Evolutionary conservation across 2,797 vertebrate species (phyloP).

Genomic region (Diplodus sargus): DNA sequence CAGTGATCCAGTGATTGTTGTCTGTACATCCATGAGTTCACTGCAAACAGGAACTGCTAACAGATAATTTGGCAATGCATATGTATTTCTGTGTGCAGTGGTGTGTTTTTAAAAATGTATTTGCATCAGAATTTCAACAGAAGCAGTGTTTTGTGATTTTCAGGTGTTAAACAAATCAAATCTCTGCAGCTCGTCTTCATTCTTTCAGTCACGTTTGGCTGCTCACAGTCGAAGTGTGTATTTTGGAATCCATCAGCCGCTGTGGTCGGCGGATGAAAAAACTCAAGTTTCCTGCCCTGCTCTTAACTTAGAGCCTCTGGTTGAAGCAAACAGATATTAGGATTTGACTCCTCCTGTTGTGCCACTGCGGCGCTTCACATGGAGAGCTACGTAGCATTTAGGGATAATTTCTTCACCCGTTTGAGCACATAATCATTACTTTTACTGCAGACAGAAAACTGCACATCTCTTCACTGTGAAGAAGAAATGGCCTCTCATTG

Average conservation of each 20-base stretch:
- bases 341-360: conserved; percentile 42
- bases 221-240: conserved; percentile 40
- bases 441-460: conserved; percentile 29
- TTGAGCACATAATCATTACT: conserved; percentile 36
- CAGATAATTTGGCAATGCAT: too few relatives aligned
- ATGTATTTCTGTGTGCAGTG: too few relatives aligned
- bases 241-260: conserved; percentile 42
- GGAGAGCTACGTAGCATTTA: conserved; percentile 34
- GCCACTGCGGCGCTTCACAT: conserved; percentile 13
- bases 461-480: conserved; percentile 16
- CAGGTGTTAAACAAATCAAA: background rate
- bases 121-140: too few relatives aligned
- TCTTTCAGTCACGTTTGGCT: conserved; percentile 20
- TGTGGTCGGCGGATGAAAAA: conserved; percentile 49
- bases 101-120: too few relatives aligned
- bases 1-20: too few relatives aligned
- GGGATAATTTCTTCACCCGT: conserved; percentile 32
- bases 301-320: conserved; percentile 58
- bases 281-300: conserved; percentile 46
- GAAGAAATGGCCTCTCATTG: conserved; percentile 10
- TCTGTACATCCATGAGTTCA: too few relatives aligned
- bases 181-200: conserved; percentile 24
- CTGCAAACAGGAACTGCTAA: too few relatives aligned
- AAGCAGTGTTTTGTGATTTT: background rate
- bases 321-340: conserved; percentile 62